Percentiles rank a stretch among this genome's conserved stretches.
phyloP scores from a whole-genome alignment of 2,888 invertebrate genomes.

The Gymnoscelis rufifasciata region DNA sequence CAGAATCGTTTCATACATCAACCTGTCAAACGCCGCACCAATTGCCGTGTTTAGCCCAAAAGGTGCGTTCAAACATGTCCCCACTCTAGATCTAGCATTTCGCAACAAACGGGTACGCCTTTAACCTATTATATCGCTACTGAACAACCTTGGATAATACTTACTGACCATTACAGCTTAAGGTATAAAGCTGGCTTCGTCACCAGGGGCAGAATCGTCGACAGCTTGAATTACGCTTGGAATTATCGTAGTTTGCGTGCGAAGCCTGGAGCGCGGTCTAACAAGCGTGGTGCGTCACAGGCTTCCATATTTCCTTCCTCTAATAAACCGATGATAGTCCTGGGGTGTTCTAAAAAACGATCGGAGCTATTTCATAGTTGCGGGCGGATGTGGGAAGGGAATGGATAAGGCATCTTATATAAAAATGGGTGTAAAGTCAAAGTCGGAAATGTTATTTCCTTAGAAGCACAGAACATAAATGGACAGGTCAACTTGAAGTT shows the following conservation, averaged over 20 bases:
- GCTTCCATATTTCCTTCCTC: conserved; percentile 60
- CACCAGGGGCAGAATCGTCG: conserved; percentile 68
- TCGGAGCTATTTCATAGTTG: conserved; percentile 45
- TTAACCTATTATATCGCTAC: conserved; percentile 66
- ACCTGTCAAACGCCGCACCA: conserved; percentile 67
- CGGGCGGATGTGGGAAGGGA: conserved; percentile 26
- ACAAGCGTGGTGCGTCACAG: conserved; percentile 58
- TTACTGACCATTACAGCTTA: conserved; percentile 56
- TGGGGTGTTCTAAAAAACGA: conserved; percentile 60
- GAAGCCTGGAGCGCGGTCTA: conserved; percentile 53
- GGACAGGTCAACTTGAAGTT: too few species aligned
- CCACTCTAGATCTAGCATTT: conserved; percentile 62
- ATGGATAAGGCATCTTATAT: conserved; percentile 10
- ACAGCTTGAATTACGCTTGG: conserved; percentile 66
- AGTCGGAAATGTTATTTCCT: too few species aligned
- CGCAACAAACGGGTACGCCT: conserved; percentile 66
- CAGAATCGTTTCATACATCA: conserved; percentile 64
- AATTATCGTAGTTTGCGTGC: conserved; percentile 63
- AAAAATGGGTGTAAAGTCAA: too few species aligned
- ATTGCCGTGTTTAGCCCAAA: conserved; percentile 62
- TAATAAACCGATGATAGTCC: conserved; percentile 65
- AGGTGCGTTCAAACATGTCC: conserved; percentile 58
- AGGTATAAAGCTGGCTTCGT: conserved; percentile 52
- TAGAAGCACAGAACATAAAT: too few species aligned
- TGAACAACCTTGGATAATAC: conserved; percentile 72